These are phyloP conservation scores for Drosophila takahashii DNA, from an alignment of 1,140 invertebrate genomes.

Conservation along the genomic window DNA sequence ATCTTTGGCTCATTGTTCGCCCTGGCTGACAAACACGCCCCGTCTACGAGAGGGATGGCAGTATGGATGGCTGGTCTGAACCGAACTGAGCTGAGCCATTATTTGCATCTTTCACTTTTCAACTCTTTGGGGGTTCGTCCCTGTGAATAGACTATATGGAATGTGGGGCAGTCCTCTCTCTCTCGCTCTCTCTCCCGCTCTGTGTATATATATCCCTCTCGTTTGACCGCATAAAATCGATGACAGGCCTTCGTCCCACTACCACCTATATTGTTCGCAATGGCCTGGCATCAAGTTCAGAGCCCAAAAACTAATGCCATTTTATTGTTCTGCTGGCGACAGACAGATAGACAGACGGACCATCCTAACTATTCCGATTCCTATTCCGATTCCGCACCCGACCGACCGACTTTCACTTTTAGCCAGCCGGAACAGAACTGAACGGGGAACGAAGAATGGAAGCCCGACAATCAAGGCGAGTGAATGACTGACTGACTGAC, in stretches of 20 bases:
- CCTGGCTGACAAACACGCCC: constrained; percentile 51
- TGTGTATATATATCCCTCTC: constrained; percentile 26
- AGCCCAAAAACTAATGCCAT: constrained; percentile 80
- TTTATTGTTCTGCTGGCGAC: constrained; percentile 68
- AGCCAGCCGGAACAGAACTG: constrained; percentile 23
- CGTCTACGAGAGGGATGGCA: constrained; percentile 33
- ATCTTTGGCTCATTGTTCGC: constrained; percentile 72
- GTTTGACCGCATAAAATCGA: constrained; percentile 80
- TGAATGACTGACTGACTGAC: constrained; percentile 46
- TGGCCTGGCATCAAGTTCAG: constrained; percentile 66
- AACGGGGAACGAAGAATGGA: constrained; percentile 1
- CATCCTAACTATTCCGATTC: constrained; percentile 20
- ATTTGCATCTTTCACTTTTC: constrained; percentile 79
- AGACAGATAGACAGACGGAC: constrained; percentile 11
- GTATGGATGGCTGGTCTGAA: constrained; percentile 6
- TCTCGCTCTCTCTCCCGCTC: constrained; percentile 6
- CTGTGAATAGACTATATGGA: constrained; percentile 64
- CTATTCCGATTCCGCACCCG: constrained; percentile 24
- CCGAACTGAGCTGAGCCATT: constrained; percentile 32
- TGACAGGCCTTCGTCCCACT: constrained; percentile 38
- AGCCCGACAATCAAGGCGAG: constrained; percentile 49
- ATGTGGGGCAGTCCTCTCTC: constrained; percentile 59
- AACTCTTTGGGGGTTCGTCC: constrained; percentile 62
- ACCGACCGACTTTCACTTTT: constrained; percentile 66
- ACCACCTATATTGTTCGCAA: constrained; percentile 62